Conservation (phyloP, 1,140 invertebrate genomes). For the Steinernema feltiae region DNA sequence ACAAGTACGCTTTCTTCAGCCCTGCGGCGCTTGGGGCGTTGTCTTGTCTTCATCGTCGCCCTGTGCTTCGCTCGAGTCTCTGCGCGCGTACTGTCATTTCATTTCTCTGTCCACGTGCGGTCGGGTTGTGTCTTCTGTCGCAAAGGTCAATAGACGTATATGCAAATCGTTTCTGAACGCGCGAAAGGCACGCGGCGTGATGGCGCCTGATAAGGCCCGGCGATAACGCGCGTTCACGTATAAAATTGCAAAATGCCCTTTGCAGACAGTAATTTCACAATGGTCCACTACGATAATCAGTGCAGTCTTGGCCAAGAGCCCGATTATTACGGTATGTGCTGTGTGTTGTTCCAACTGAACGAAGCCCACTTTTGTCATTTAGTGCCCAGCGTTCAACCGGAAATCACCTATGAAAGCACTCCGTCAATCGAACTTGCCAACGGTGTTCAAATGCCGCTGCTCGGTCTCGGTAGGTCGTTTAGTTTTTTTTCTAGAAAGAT, state of each 20-base stretch:
- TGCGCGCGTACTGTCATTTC: background rate
- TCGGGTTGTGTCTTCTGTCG: background rate
- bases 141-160: slow-evolving; percentile 3
- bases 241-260: background rate
- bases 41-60: background rate
- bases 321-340: background rate
- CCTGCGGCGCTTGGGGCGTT: background rate
- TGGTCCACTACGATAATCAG: background rate
- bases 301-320: background rate
- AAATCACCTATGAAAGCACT: background rate
- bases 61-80: background rate
- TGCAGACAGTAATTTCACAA: background rate
- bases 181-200: background rate
- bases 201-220: background rate
- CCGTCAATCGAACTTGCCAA: slow-evolving; percentile 15
- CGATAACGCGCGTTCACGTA: background rate
- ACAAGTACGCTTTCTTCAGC: background rate
- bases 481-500: background rate
- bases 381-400: background rate
- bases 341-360: background rate
- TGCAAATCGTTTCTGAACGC: background rate
- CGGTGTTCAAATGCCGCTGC: slow-evolving; percentile 29
- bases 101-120: background rate
- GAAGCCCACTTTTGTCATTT: background rate
- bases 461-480: slow-evolving; percentile 26